A percentile compares a stretch with the other conserved stretches of the same genome.
Conservation (phyloP, 2,113 vertebrate genomes). For the Hucho hucho region DNA sequence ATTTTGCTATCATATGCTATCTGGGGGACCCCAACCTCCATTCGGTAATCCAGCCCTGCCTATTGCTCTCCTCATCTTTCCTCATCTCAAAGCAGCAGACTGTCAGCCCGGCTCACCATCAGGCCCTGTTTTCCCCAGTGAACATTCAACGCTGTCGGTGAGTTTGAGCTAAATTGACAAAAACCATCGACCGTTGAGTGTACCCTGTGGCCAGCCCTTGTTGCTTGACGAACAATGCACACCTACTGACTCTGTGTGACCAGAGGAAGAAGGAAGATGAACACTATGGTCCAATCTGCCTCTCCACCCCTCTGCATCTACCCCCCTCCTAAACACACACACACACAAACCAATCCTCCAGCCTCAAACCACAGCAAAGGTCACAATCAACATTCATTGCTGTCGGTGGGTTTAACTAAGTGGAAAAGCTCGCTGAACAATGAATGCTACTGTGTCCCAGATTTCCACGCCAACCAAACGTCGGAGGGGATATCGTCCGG, state of each 20-base stretch:
- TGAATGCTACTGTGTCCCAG: conserved; percentile 99
- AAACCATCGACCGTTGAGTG: conserved; percentile 99
- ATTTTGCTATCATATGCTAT: too few relatives aligned
- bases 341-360: background rate
- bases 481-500: conserved; percentile 54
- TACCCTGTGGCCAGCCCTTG: conserved; percentile 87
- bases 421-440: conserved; percentile 99
- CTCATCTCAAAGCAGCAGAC: conserved; percentile 49
- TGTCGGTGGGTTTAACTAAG: conserved; percentile 99
- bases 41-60: too few relatives aligned
- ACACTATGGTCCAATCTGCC: background rate
- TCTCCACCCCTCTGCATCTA: background rate
- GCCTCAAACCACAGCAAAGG: conserved; percentile 65
- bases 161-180: conserved; percentile 91
- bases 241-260: background rate
- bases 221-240: background rate
- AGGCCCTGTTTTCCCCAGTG: conserved; percentile 80
- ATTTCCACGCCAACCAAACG: conserved; percentile 68
- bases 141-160: conserved; percentile 99
- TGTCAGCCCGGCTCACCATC: conserved; percentile 57
- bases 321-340: too few relatives aligned
- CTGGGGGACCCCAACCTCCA: too few relatives aligned
- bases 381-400: conserved; percentile 99
- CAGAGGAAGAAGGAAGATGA: background rate
- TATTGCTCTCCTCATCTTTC: conserved; percentile 23